These are phyloP conservation scores for Oreochromis spilurus DNA, from an alignment of 2,113 vertebrate genomes.

Conservation along the genomic window DNA sequence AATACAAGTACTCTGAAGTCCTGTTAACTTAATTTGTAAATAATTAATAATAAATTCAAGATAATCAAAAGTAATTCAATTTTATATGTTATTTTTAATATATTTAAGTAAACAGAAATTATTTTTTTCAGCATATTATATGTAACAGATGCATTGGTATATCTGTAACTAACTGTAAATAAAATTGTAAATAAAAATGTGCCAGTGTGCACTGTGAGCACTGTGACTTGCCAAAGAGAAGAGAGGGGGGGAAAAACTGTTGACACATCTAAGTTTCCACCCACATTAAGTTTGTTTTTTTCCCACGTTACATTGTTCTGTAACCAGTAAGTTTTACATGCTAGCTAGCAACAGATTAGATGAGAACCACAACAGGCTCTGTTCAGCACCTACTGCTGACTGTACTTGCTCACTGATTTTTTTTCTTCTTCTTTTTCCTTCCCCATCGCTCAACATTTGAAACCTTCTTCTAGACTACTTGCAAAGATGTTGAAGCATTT, in stretches of 20 bases:
- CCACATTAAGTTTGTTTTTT: not conserved
- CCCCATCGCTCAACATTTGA: not conserved
- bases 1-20: not conserved
- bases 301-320: not conserved
- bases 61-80: not conserved
- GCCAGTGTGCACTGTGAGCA: not conserved
- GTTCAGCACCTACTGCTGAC: not conserved
- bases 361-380: not conserved
- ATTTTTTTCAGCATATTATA: not conserved
- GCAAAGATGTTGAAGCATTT: not conserved
- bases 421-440: rapidly evolving
- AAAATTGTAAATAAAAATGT: not conserved
- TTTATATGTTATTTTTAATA: not conserved
- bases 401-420: not conserved
- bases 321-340: not conserved
- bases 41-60: not conserved
- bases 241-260: rapidly evolving
- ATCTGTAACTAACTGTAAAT: not conserved
- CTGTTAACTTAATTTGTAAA: not conserved
- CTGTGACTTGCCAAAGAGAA: not conserved
- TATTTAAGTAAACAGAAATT: not conserved
- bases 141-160: not conserved
- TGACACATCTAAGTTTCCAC: not conserved
- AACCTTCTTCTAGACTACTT: not conserved
- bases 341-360: not conserved